Evolutionary conservation across 2,797 vertebrate genomes (phyloP).

Genomic region (Ciconia nigra): DNA sequence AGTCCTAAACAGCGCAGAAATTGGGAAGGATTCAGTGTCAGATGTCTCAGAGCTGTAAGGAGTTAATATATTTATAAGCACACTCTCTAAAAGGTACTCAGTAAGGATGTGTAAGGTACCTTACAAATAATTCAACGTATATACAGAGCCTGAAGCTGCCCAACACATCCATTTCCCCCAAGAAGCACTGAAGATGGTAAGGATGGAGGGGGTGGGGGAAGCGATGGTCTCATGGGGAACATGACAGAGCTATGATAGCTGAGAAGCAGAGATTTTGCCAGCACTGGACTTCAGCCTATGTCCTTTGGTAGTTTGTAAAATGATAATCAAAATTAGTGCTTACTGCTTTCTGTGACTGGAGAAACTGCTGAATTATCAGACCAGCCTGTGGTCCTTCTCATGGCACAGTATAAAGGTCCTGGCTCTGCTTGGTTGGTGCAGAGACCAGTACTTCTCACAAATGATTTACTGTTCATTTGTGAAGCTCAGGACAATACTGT

Average conservation of each 20-base stretch:
- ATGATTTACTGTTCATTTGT: neutral
- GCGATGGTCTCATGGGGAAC: fast-evolving
- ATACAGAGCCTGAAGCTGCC: neutral
- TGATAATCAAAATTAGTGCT: neutral
- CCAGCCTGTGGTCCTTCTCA: neutral
- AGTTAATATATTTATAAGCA: neutral
- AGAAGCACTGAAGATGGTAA: neutral
- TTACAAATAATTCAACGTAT: neutral
- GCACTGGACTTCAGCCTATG: neutral
- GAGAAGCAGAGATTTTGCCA: neutral
- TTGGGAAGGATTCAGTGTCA: neutral
- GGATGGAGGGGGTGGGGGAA: neutral
- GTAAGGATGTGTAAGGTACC: neutral
- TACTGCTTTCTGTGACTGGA: neutral
- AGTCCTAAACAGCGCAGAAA: neutral
- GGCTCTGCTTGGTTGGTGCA: neutral
- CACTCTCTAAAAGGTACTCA: neutral
- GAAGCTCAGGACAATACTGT: neutral
- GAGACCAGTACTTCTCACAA: neutral
- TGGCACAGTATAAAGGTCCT: neutral
- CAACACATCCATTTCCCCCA: neutral
- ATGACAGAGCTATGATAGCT: fast-evolving
- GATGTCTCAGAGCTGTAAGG: neutral
- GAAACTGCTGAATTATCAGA: neutral
- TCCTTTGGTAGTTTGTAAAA: neutral